These are phyloP conservation scores for Aldabrachelys gigantea DNA, from an alignment of 2,113 vertebrate genomes.

Conservation along the genomic window DNA sequence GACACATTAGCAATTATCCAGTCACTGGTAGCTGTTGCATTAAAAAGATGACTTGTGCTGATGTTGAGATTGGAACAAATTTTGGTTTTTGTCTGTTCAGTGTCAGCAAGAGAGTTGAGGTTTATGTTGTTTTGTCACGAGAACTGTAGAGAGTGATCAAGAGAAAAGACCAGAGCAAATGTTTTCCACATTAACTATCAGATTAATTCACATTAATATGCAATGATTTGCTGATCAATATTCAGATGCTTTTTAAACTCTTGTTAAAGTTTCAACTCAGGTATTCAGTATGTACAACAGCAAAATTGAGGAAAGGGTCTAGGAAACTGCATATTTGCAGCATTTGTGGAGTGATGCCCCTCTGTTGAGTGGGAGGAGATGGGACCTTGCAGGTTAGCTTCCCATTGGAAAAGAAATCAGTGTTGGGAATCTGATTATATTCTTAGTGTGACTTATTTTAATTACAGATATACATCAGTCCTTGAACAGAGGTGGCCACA, in stretches of 20 bases:
- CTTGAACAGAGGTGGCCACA: not conserved
- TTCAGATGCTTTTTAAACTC: constrained; percentile 19
- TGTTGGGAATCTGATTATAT: not conserved
- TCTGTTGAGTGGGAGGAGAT: not conserved
- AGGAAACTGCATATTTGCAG: not conserved
- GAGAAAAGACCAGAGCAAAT: not conserved
- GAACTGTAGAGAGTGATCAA: not conserved
- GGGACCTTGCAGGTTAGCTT: not conserved
- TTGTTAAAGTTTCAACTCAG: not conserved
- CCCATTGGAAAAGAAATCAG: constrained; percentile 5
- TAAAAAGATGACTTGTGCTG: not conserved
- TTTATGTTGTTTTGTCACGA: constrained; percentile 1
- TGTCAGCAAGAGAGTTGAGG: not conserved
- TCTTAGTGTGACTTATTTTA: constrained; percentile 52
- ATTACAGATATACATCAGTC: constrained; percentile 16
- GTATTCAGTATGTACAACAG: not conserved
- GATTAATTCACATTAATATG: not conserved
- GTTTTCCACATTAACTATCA: not conserved
- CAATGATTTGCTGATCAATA: not conserved
- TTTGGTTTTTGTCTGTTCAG: too few species aligned
- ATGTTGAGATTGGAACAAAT: not conserved
- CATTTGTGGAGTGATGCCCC: constrained; percentile 10
- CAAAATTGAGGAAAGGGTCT: not conserved
- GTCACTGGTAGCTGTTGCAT: not conserved
- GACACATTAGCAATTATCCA: not conserved